Percentiles rank a stretch among this genome's conserved stretches.
These are phyloP conservation scores for Helleia helle DNA, from an alignment of 2,888 invertebrate genomes.

Conservation along the genomic window DNA sequence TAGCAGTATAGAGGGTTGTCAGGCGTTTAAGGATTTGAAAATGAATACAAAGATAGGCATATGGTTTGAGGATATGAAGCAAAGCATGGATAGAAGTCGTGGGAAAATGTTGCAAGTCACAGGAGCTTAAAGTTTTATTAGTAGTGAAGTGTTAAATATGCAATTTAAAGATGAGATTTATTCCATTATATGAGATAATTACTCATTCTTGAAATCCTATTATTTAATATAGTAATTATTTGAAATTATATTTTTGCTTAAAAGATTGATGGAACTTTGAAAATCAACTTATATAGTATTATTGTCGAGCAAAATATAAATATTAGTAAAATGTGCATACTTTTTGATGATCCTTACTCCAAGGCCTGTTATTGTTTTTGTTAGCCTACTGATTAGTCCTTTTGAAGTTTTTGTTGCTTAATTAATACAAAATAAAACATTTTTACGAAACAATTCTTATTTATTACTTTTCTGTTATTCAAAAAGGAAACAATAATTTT, in stretches of 20 bases:
- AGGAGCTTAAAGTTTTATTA: conserved; percentile 1
- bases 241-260: too few relatives aligned
- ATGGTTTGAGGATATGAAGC: conserved; percentile 87
- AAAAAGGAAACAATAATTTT: conserved; percentile 11
- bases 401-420: neutral
- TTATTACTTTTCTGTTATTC: neutral
- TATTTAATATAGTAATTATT: too few relatives aligned
- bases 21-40: conserved; percentile 88
- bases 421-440: conserved; percentile 3
- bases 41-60: conserved; percentile 80
- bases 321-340: too few relatives aligned
- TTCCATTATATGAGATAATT: too few relatives aligned
- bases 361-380: too few relatives aligned
- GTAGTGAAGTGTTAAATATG: too few relatives aligned
- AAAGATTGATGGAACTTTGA: too few relatives aligned
- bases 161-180: too few relatives aligned
- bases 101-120: conserved; percentile 56
- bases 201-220: too few relatives aligned
- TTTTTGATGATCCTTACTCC: too few relatives aligned
- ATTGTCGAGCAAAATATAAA: too few relatives aligned
- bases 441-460: neutral
- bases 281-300: too few relatives aligned
- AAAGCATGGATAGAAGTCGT: conserved; percentile 71
- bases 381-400: neutral
- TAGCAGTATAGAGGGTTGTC: conserved; percentile 94